Evolutionary conservation across 2,113 vertebrate genomes (phyloP), one percentile per base, ranked within the genome.

Genomic region (Osmerus mordax): DNA sequence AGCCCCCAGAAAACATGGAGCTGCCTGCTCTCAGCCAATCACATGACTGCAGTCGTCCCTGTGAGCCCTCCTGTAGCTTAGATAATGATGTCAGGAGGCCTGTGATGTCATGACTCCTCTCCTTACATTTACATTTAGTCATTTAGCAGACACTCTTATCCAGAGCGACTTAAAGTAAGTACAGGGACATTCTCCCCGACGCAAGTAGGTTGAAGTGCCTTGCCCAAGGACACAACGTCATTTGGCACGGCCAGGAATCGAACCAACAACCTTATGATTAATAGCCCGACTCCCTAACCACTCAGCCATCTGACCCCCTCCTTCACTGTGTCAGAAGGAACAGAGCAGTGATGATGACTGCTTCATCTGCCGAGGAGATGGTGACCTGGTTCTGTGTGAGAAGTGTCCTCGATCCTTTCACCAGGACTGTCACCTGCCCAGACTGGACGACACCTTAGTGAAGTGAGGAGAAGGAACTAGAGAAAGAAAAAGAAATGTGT

Each of bases 341-440:
- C 74, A 89, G 81, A 78, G 79, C 67, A 92, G 92, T 5, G 91
- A 93, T 36, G 91, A 92, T 0, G 73, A 83, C 59, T 93, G 92
- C 62, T 88, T 41, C 62, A 28, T 85, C 65, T 93, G 91, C 73
- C 69, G 71, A 16, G 83, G 77, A 4, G 58, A 28, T 1, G 67
- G 32, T 1, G 4, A 51, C 0, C 72, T 92, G 70, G 84, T 92
- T 12, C 19, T 60, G 47, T 93, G 91, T 61, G 87, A 90, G 9
- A 0, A 23, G 0, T 93, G 91, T 36, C 92, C 92, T 0, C 86
- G 81, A 53, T 84, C 89, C 32, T 93, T 92, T 78, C 91, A 92
- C 76, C 77, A 74, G 61, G 36, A 7, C 4, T 92, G 92, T 63
- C 92, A 93, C 74, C 70, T 89, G 3, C 91, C 91, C 12, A 47